These are phyloP conservation scores for Dasypus novemcinctus DNA, from an alignment of 2,113 vertebrate genomes.

Conservation along the genomic window DNA sequence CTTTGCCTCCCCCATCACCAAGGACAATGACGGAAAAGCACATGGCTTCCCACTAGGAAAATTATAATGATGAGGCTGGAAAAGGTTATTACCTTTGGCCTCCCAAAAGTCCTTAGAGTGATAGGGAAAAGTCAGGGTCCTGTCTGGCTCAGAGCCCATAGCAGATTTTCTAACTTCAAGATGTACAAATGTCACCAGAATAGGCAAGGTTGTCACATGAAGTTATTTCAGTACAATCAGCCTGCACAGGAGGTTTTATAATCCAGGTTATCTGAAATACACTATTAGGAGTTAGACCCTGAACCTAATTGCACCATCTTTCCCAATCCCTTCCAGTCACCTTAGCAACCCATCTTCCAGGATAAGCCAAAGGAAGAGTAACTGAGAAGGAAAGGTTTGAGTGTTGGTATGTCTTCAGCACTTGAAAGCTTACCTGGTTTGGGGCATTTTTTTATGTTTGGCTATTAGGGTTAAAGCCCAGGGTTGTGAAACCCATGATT, in stretches of 20 bases:
- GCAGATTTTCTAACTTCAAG: not conserved
- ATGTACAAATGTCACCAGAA: not conserved
- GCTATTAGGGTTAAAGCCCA: not conserved
- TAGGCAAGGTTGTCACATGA: fast-evolving
- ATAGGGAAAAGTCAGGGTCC: not conserved
- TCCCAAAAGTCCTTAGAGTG: not conserved
- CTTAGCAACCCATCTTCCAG: not conserved
- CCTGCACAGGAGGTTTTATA: fast-evolving
- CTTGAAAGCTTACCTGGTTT: not conserved
- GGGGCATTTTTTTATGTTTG: not conserved
- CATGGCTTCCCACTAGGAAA: not conserved
- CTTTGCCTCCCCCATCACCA: not conserved
- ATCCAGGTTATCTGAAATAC: not conserved
- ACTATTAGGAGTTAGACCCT: not conserved
- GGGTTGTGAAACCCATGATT: not conserved
- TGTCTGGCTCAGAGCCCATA: not conserved
- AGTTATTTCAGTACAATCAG: not conserved
- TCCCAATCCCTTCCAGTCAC: not conserved
- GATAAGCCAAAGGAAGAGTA: not conserved
- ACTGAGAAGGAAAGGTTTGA: not conserved
- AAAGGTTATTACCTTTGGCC: not conserved
- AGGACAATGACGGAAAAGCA: not conserved
- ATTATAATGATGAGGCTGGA: not conserved
- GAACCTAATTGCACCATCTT: not conserved
- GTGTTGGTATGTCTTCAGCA: not conserved